Base-by-base conservation (phyloP, 2,113 vertebrate species). In the Odocoileus hemionus region DNA sequence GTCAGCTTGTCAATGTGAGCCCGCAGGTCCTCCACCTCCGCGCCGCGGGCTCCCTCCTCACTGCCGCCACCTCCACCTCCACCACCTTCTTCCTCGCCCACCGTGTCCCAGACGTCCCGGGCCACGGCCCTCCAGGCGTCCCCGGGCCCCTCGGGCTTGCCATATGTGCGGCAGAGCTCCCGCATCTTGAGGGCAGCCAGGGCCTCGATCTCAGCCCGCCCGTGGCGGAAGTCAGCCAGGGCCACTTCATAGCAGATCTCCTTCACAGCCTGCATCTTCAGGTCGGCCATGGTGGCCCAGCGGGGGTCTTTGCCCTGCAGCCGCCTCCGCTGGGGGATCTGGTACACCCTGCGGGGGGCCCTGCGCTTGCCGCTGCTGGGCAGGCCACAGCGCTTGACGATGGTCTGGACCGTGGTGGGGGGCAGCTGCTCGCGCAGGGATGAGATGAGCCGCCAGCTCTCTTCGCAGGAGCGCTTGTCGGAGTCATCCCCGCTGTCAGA, bases 241-340 rank as follows among this genome's bases (percentile, higher is more conserved):
- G 99, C 99, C 97, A 99, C 99, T 98, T 99, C 99, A 7, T 99
- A 99, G 98, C 99, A 99, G 97, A 99, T 99, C 98, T 99, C 99
- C 85, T 99, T 99, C 11, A 99, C 99, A 0, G 99, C 99, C 97
- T 99, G 99, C 99, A 99, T 99, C 96, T 99, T 99, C 57, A 99
- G 98, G 98, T 99, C 88, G 60, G 99, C 98, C 99, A 98, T 52
- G 95, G 98, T 99, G 50, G 99, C 98, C 93, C 99, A 99, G 76
- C 99, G 98, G 1, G 99, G 99, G 97, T 99, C 99, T 92, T 99
- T 99, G 96, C 98, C 99, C 97, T 99, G 99, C 5, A 99, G 98
- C 28, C 99, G 98, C 43, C 99, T 98, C 6, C 99, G 98, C 90
- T 99, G 99, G 55, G 99, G 99, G 1, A 99, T 99, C 98, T 99